Evolutionary conservation across 2,797 vertebrate genomes (phyloP).

Genomic region (Macrochelys suwanniensis): DNA sequence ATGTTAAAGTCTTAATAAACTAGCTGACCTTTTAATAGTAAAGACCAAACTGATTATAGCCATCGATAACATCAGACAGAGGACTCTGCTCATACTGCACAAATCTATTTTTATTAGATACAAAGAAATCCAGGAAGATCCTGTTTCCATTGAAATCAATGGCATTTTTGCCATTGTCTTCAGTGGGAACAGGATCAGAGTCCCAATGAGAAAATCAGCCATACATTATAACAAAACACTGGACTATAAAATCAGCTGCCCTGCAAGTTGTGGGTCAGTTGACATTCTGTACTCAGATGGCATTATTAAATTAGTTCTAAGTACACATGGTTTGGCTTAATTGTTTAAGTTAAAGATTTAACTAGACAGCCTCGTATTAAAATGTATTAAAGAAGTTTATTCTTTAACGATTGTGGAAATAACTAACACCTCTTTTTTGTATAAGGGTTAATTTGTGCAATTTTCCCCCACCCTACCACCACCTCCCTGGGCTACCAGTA

Average conservation of each 20-base stretch:
- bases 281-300: not conserved
- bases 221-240: no score
- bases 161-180: not conserved
- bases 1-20: not conserved
- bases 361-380: no score
- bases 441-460: not conserved
- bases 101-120: not conserved
- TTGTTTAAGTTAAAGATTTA: no score
- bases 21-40: not conserved
- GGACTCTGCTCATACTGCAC: fast-evolving
- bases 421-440: not conserved
- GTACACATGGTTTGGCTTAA: no score
- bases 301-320: not conserved
- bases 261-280: fast-evolving
- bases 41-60: fast-evolving
- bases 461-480: not conserved
- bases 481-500: not conserved
- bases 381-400: no score
- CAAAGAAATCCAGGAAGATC: not conserved
- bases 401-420: no score
- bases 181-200: not conserved
- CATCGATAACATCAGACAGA: fast-evolving
- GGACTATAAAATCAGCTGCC: no score
- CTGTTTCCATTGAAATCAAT: not conserved
- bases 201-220: fast-evolving